Evolutionary conservation across 2,888 invertebrate genomes (phyloP).

Genomic region (Cheilosia grossa): DNA sequence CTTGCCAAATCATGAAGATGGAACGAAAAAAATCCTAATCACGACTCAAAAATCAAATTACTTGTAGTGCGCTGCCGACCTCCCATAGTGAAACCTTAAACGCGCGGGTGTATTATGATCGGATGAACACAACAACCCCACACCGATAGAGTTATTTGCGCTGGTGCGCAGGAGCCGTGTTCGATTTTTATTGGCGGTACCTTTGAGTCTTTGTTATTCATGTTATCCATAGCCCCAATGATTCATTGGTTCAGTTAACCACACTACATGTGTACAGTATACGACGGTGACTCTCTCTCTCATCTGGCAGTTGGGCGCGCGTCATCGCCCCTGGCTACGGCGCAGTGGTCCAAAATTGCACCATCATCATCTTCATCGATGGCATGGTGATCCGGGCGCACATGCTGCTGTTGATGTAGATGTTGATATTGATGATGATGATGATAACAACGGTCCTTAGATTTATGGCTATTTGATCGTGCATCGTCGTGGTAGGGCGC

Average conservation of each 20-base stretch:
- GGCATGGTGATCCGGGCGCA: slow-evolving; percentile 31
- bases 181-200: slow-evolving; percentile 77
- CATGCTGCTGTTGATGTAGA: slow-evolving; percentile 16
- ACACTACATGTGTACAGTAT: slow-evolving; percentile 13
- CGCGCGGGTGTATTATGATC: slow-evolving; percentile 55
- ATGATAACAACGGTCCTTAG: slow-evolving; percentile 72
- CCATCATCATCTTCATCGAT: slow-evolving; percentile 50
- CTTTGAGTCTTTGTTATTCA: slow-evolving; percentile 78
- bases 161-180: slow-evolving; percentile 76
- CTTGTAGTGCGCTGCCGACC: slow-evolving; percentile 54
- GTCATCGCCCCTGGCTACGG: slow-evolving; percentile 72
- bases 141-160: slow-evolving; percentile 77
- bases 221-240: slow-evolving; percentile 73
- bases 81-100: slow-evolving; percentile 66
- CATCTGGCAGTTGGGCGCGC: slow-evolving; percentile 71
- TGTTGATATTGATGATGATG: slow-evolving; percentile 56
- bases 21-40: slow-evolving; percentile 36
- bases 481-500: slow-evolving; percentile 70
- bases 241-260: slow-evolving; percentile 56
- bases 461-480: slow-evolving; percentile 72
- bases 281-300: slow-evolving; percentile 39
- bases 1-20: slow-evolving; percentile 41
- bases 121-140: slow-evolving; percentile 66
- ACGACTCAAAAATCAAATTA: slow-evolving; percentile 67
- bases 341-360: slow-evolving; percentile 65